Evolutionary conservation across 2,888 invertebrate species (phyloP).

Genomic region (Ormyrus thymus): DNA sequence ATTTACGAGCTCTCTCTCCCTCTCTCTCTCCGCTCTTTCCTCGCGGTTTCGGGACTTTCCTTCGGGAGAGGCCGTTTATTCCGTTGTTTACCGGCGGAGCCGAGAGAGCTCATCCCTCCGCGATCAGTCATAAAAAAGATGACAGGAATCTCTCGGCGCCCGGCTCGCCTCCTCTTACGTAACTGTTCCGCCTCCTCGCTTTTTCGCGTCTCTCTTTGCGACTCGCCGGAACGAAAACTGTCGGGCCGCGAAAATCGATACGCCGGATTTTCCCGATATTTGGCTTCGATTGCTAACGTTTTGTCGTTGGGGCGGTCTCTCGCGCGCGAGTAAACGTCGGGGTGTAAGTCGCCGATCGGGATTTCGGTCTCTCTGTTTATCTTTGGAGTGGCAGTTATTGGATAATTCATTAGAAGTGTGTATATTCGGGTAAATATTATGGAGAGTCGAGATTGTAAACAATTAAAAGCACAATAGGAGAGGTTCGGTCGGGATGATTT

Average conservation of each 20-base stretch:
- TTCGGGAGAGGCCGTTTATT: constrained; percentile 19
- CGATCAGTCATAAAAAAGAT: constrained; percentile 22
- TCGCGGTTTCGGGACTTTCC: neutral
- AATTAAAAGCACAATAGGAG: no score
- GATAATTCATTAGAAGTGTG: no score
- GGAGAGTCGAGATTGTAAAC: no score
- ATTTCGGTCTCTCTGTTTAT: no score
- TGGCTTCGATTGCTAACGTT: constrained; percentile 6
- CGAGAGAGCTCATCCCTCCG: constrained; percentile 17
- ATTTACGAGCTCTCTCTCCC: constrained; percentile 27
- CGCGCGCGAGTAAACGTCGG: neutral
- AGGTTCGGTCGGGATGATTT: no score
- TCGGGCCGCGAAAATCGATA: constrained; percentile 36
- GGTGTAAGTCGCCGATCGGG: neutral
- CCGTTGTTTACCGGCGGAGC: constrained; percentile 35
- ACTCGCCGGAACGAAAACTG: constrained; percentile 21
- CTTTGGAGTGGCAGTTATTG: no score
- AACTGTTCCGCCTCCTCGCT: neutral
- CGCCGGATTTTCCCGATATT: constrained; percentile 8
- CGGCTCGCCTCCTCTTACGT: neutral
- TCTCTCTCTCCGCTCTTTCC: no score
- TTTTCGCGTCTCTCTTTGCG: neutral
- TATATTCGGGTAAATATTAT: no score
- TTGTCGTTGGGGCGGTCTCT: neutral
- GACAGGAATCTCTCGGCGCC: constrained; percentile 25